Evolutionary conservation across 2,888 invertebrate species (phyloP).

Genomic region (Rhagonycha fulva): DNA sequence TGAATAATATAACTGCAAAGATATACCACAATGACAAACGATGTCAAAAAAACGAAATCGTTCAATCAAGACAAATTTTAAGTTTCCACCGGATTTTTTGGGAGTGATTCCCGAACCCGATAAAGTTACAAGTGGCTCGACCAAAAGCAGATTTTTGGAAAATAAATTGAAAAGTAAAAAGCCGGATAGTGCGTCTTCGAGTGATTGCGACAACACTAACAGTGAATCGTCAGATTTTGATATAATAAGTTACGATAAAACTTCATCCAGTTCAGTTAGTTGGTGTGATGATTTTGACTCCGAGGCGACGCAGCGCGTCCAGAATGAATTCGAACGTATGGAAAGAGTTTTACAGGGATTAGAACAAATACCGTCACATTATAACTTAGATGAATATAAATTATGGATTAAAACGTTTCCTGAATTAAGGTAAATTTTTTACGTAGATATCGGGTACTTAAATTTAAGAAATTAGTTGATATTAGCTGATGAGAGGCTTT

Average conservation of each 20-base stretch:
- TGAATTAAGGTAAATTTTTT: conserved; percentile 57
- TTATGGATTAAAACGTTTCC: conserved; percentile 65
- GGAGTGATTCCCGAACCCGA: conserved; percentile 15
- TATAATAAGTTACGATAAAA: conserved; percentile 34
- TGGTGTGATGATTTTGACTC: conserved; percentile 60
- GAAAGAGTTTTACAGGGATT: conserved; percentile 62
- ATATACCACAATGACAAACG: background rate
- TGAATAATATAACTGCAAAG: background rate
- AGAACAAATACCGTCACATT: conserved; percentile 57
- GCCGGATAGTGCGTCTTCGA: background rate
- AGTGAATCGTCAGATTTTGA: conserved; percentile 15
- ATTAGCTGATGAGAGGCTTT: too few species aligned
- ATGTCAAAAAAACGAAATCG: conserved; percentile 33
- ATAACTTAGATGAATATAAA: conserved; percentile 62
- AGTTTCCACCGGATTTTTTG: conserved; percentile 17
- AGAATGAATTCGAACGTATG: conserved; percentile 62
- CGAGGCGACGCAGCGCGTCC: conserved; percentile 58
- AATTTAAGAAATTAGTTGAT: too few species aligned
- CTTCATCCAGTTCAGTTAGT: conserved; percentile 54
- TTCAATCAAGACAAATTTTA: conserved; percentile 33
- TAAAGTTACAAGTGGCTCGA: conserved; percentile 3
- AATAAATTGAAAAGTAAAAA: background rate
- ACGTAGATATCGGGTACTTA: too few species aligned
- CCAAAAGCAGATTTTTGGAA: background rate
- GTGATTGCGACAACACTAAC: conserved; percentile 4